These are phyloP conservation scores for Diachasma alloeum DNA, from an alignment of 1,140 invertebrate species.

Conservation along the genomic window DNA sequence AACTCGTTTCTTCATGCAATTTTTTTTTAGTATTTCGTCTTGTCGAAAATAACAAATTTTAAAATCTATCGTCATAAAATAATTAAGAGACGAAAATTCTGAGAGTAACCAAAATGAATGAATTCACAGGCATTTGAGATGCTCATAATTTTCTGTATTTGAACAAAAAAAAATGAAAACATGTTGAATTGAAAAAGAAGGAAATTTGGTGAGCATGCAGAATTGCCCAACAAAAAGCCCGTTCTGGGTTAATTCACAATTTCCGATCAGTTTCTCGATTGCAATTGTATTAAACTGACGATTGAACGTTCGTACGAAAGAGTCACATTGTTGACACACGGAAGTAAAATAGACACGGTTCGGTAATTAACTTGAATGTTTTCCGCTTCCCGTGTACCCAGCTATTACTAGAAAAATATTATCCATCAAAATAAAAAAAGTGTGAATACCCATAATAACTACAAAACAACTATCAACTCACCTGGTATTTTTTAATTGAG, in stretches of 20 bases:
- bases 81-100: too few species aligned
- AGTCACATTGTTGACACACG: not conserved
- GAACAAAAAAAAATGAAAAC: too few species aligned
- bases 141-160: too few species aligned
- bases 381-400: not conserved
- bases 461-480: constrained; percentile 53
- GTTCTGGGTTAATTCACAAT: not conserved
- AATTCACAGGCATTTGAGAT: too few species aligned
- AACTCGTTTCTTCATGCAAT: too few species aligned
- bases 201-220: not conserved
- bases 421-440: too few species aligned
- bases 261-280: not conserved
- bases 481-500: constrained; percentile 90
- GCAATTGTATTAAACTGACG: not conserved
- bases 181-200: not conserved
- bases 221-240: not conserved
- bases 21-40: too few species aligned
- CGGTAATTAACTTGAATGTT: not conserved
- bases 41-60: too few species aligned
- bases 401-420: not conserved
- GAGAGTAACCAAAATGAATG: too few species aligned
- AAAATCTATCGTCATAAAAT: too few species aligned
- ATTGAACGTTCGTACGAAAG: not conserved
- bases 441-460: too few species aligned
- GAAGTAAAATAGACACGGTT: constrained; percentile 4